Conservation (phyloP, 2,113 vertebrate genomes). For the Panthera tigris region DNA sequence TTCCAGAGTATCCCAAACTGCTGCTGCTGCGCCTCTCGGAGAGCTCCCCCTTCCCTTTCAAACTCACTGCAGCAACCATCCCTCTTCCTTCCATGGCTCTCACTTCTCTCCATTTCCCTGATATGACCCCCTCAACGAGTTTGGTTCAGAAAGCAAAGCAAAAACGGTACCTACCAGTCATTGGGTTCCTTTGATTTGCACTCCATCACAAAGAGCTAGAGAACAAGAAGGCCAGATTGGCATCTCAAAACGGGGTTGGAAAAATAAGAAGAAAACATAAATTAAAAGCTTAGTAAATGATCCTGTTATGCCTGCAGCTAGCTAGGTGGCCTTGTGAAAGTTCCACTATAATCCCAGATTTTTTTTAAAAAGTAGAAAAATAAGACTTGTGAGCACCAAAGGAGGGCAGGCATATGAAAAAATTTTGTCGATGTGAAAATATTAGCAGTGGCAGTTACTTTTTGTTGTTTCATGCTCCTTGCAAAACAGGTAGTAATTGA, state of each 20-base stretch:
- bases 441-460: background rate
- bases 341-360: background rate
- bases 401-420: background rate
- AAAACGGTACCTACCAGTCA: background rate
- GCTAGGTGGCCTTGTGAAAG: background rate
- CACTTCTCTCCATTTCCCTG: background rate
- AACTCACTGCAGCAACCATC: background rate
- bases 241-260: background rate
- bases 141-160: background rate
- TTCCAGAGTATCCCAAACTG: background rate
- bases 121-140: background rate
- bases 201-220: background rate
- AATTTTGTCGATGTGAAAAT: background rate
- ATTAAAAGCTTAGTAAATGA: constrained; percentile 21
- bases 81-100: background rate
- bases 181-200: background rate
- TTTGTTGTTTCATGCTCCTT: background rate
- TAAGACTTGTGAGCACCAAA: background rate
- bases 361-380: background rate
- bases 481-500: background rate
- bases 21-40: background rate
- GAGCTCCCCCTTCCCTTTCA: background rate
- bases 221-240: background rate
- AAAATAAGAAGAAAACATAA: background rate
- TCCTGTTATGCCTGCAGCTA: background rate